Evolutionary conservation across 2,888 invertebrate species (phyloP).

Genomic region (Meteorus colon): DNA sequence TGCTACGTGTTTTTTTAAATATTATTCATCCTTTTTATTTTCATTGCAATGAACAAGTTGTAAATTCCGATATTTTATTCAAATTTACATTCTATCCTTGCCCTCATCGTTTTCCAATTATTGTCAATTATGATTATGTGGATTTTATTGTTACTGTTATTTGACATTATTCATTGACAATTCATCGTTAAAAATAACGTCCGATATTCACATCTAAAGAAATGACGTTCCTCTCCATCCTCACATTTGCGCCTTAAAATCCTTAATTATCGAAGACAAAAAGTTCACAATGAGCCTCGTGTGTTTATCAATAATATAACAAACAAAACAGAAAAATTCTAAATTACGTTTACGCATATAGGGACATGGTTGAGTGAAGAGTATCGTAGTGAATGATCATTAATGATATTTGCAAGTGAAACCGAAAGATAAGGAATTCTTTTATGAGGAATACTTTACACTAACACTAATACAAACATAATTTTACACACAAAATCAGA

Average conservation of each 20-base stretch:
- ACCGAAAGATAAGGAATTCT: neutral
- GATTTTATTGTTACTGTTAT: neutral
- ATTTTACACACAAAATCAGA: conserved; percentile 24
- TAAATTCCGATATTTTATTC: conserved; percentile 21
- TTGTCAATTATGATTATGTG: conserved; percentile 1
- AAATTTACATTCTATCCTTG: conserved; percentile 30
- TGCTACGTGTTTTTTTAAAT: conserved; percentile 51
- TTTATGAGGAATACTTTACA: neutral
- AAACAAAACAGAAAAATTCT: conserved; percentile 28
- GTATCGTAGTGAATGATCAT: neutral
- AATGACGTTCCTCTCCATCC: conserved; percentile 23
- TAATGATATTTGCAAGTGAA: conserved; percentile 5
- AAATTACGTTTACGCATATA: conserved; percentile 13
- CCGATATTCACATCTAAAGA: neutral
- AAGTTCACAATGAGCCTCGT: conserved; percentile 1
- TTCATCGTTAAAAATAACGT: conserved; percentile 13
- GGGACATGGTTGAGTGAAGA: neutral
- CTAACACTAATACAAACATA: conserved; percentile 14
- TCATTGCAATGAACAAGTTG: conserved; percentile 22
- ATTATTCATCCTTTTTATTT: conserved; percentile 40
- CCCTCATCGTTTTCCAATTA: conserved; percentile 22
- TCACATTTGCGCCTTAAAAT: neutral
- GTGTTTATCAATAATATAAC: neutral
- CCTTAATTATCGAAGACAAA: conserved; percentile 2
- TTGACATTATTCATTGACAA: neutral